Base-by-base conservation (phyloP, 37 sponge, comb jelly and placozoan genomes). In the Beroe forskalii region DNA sequence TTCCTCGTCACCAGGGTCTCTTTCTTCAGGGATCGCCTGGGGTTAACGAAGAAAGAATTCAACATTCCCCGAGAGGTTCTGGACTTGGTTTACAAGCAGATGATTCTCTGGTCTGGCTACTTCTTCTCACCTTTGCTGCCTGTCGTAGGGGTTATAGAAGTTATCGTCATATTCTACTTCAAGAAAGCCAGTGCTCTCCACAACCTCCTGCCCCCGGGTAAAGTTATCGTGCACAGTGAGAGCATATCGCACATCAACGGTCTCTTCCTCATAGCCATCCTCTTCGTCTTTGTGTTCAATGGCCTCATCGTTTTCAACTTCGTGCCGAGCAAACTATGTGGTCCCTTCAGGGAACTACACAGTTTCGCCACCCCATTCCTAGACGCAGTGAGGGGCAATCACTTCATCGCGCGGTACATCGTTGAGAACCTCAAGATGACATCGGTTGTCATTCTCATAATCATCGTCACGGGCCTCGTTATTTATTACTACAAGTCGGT, bases 61-160 rank as follows among this genome's bases (percentile, higher is more conserved):
- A 80, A 80, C 55, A 80, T 80, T 43, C 48, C 86, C 28, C 8
- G 35, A 19, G 86, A 80, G 40, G 42, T 80, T 25, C 23, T 80
- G 55, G 86, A 80, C 40, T 37, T 80, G 86, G 86, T 80, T 9
- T 42, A 80, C 86, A 80, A 80, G 40, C 86, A 80, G 48, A 80
- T 80, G 86, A 44, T 80, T 20, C 35, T 80, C 30, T 80, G 86
- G 86, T 44, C 55, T n/a, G 86, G 86, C 28, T 80, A 23, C 30
- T 80, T 38, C 86, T 80, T 80, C 35, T 32, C 86, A 1, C 86
- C 86, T 0, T 37, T 80, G 9, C 40, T 80, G 1, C 86, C 86
- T 4, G 86, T 80, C n/a, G 25, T 80, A 24, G 86, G 38, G 24
- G 86, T 44, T 12, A 12, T 80, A 20, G 86, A 80, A 27, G 86